A percentile compares a stretch with the other conserved stretches of the same genome.
These are phyloP conservation scores for Peromyscus leucopus DNA, from an alignment of 2,113 vertebrate genomes.

Conservation along the genomic window DNA sequence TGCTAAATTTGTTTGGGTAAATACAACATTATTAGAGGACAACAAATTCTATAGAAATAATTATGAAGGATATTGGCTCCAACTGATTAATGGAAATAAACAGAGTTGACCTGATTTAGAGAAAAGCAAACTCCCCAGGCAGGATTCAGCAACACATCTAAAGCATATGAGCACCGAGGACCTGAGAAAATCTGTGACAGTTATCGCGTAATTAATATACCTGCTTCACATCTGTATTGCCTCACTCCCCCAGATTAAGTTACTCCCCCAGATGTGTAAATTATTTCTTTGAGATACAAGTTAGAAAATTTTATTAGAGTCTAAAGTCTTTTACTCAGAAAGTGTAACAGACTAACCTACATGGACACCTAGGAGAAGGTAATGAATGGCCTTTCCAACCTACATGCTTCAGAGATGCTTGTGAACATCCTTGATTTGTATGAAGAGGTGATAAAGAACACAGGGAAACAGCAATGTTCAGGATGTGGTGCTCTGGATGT, in stretches of 20 bases:
- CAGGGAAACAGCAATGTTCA: background rate
- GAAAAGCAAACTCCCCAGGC: background rate
- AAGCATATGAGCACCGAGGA: background rate
- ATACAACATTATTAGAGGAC: background rate
- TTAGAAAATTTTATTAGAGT: background rate
- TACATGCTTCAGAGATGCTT: background rate
- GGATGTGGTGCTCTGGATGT: background rate
- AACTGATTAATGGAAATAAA: constrained; percentile 29
- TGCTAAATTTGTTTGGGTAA: constrained; percentile 19
- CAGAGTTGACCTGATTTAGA: background rate
- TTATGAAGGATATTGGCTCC: background rate
- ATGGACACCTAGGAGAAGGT: background rate
- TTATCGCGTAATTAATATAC: constrained; percentile 17
- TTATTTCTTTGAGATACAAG: background rate
- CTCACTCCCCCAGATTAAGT: background rate
- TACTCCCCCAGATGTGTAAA: background rate
- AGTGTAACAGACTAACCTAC: background rate
- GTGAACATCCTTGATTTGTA: background rate
- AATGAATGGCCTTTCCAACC: background rate
- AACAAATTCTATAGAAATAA: constrained; percentile 11
- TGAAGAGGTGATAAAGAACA: background rate
- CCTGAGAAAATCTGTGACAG: constrained; percentile 22
- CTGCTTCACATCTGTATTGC: background rate
- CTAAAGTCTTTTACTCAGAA: background rate
- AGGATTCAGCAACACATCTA: background rate